These are phyloP conservation scores for Nowickia ferox DNA, from an alignment of 2,888 invertebrate species.

Conservation along the genomic window DNA sequence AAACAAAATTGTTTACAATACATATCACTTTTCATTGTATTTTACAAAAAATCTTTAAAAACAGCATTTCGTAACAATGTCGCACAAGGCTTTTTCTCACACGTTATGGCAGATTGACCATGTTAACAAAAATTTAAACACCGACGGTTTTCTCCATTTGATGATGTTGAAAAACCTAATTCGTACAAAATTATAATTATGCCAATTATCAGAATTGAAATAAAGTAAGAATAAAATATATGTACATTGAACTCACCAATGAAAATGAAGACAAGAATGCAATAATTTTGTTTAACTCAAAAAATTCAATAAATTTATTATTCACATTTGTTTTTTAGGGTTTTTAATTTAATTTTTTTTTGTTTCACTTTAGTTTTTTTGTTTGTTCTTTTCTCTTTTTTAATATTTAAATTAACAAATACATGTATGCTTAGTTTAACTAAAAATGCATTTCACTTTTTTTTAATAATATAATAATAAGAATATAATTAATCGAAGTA, in stretches of 20 bases:
- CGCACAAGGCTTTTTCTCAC: too few relatives aligned
- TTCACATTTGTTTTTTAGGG: slow-evolving; percentile 64
- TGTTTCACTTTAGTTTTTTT: slow-evolving; percentile 24
- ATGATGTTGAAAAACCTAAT: not conserved
- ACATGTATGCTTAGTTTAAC: slow-evolving; percentile 72
- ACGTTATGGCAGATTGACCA: too few relatives aligned
- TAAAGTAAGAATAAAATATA: not conserved
- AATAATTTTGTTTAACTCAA: slow-evolving; percentile 72
- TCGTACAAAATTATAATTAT: slow-evolving; percentile 21
- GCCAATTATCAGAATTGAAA: slow-evolving; percentile 47
- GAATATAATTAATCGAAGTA: slow-evolving; percentile 36
- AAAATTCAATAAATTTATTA: slow-evolving; percentile 72
- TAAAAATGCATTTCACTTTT: slow-evolving; percentile 70
- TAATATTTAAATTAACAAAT: slow-evolving; percentile 70
- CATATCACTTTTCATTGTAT: too few relatives aligned
- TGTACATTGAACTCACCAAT: slow-evolving; percentile 41
- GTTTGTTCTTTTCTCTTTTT: slow-evolving; percentile 17
- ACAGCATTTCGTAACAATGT: too few relatives aligned
- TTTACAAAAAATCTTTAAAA: too few relatives aligned
- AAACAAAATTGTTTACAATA: too few relatives aligned
- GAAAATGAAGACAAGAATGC: slow-evolving; percentile 56
- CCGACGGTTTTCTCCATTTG: not conserved
- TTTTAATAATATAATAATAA: slow-evolving; percentile 33
- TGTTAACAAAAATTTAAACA: too few relatives aligned
- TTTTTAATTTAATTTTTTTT: slow-evolving; percentile 46